Conservation (phyloP, 2,113 vertebrate species). For the Xiphorhynchus elegans region DNA sequence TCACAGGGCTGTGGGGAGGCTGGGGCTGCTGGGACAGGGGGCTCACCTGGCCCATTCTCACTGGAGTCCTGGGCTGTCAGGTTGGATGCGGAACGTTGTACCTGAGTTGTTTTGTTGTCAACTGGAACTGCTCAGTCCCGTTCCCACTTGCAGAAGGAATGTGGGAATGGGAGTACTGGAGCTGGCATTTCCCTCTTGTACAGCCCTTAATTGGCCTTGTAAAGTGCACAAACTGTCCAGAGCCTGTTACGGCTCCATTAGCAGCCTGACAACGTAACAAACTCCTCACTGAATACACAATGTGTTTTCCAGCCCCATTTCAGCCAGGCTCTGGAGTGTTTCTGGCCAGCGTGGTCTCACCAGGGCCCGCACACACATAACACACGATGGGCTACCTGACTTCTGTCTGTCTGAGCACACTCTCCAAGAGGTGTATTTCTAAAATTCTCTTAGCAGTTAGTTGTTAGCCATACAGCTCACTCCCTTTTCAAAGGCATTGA, state of each 20-base stretch:
- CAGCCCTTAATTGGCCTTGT: neutral
- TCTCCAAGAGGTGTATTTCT: neutral
- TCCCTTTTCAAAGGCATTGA: neutral
- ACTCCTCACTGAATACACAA: neutral
- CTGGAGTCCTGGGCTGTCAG: neutral
- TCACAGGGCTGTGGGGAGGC: accelerated
- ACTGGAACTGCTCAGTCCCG: neutral
- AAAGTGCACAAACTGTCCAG: neutral
- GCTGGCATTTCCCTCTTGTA: neutral
- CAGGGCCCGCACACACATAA: accelerated
- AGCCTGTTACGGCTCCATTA: neutral
- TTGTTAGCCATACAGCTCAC: neutral
- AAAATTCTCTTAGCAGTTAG: neutral
- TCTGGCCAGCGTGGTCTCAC: accelerated
- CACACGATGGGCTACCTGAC: neutral
- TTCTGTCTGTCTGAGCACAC: neutral
- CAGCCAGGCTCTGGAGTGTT: accelerated
- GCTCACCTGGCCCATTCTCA: accelerated
- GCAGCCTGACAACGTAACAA: neutral
- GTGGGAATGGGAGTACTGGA: neutral
- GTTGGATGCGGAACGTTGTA: accelerated
- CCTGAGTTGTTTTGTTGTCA: accelerated
- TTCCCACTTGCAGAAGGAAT: neutral
- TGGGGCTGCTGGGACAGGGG: neutral
- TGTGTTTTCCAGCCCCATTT: neutral